Evolutionary conservation across 1,140 invertebrate genomes (phyloP), one percentile per base, ranked within the genome.

Genomic region (Physella acuta): DNA sequence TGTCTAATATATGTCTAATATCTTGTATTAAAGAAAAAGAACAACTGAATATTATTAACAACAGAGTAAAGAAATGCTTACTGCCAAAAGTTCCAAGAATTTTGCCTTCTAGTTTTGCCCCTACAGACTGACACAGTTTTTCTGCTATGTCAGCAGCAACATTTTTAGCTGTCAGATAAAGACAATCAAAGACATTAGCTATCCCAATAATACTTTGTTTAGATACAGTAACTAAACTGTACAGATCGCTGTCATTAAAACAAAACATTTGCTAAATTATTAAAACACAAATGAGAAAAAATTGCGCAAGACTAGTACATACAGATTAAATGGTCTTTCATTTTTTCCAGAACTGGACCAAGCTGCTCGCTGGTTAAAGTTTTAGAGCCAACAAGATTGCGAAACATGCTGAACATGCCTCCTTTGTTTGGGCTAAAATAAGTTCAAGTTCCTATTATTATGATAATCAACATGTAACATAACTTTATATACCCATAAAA

Each of bases 81-180:
- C 83, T 80, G 74, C 94, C 93, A 82, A 99, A 98, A 24, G 95
- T 98, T 30, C 95, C 94, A 26, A 96, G 84, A 55, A 94, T 90
- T 87, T 95, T 97, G 71, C 98, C 98, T 81, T 97, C 93, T 11
- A 99, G 86, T 81, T 98, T 97, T 0, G 88, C 87, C 11, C 92
- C 90, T 16, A 99, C 95, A 3, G 95, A 98, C 60, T 98, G 93
- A 82, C 97, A 99, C 16, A 99, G 86, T 81, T 98, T 97, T 24
- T 88, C 87, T 11, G 97, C 90, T 76, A 99, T 98, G 75, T 99
- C 97, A 0, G 94, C 86, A 34, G 98, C 98, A 1, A 99, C 98
- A 86, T 99, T 99, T 85, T 99, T 99, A 0, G 89, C 88, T 88
- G 73, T 58, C 84, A 79, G 68, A 68, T 61, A 67, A 70, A 66